phyloP scores from a whole-genome alignment of 2,888 invertebrate species.

The Epistrophella euchroma region DNA sequence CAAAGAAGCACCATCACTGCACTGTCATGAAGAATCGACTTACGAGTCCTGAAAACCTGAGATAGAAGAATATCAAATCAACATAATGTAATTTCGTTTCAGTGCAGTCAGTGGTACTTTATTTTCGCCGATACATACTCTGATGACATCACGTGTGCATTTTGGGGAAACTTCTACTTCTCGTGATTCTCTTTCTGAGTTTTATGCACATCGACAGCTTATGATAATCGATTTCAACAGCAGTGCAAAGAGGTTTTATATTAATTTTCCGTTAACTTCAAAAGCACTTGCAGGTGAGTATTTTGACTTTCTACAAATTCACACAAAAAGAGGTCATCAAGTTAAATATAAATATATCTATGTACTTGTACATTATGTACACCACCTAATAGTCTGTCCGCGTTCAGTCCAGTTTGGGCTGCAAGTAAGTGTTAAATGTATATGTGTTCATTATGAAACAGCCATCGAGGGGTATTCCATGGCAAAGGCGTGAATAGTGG shows the following conservation, averaged over 20 bases:
- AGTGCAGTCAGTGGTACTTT: neutral
- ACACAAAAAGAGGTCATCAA: constrained; percentile 8
- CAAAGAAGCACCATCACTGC: too few relatives aligned
- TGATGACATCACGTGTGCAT: neutral
- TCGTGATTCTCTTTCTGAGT: neutral
- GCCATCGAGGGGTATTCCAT: neutral
- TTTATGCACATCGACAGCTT: neutral
- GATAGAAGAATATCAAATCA: too few relatives aligned
- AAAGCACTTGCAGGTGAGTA: neutral
- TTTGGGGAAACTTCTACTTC: neutral
- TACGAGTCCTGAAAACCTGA: too few relatives aligned
- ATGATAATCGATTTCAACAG: neutral
- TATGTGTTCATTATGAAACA: neutral
- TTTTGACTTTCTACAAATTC: constrained; percentile 6
- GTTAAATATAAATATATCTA: neutral
- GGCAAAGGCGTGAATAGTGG: constrained; percentile 2
- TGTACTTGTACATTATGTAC: neutral
- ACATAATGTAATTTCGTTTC: too few relatives aligned
- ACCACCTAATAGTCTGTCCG: neutral
- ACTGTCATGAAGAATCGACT: too few relatives aligned
- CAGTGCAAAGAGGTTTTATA: neutral
- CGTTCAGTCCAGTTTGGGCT: neutral
- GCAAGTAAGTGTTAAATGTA: constrained; percentile 4
- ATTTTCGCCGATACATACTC: neutral
- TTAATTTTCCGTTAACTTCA: constrained; percentile 13